Evolutionary conservation across 2,113 vertebrate species (phyloP), one percentile per base, ranked within the genome.

Genomic region (Nycticebus coucang): DNA sequence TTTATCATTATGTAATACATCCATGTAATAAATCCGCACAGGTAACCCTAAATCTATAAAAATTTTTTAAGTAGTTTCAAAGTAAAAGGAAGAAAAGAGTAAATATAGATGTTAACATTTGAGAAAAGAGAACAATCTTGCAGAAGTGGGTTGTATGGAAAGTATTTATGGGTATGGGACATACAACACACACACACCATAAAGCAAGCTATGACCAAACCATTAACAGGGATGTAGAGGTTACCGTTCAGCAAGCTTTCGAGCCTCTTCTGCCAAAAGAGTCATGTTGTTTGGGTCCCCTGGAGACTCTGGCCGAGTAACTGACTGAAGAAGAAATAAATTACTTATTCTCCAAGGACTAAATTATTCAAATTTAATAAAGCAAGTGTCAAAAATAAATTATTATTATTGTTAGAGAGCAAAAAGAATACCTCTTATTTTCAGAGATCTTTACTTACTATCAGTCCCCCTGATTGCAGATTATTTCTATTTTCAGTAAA

Each of bases 261-360:
- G 99, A 0, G 99, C 99, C 96, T 99, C 99, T 98, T 99, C 99
- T 13, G 99, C 99, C 98, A 99, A 97, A 9, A 99, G 95, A 30
- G 99, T 99, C 99, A 99, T 99, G 97, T 99, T 99, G 98, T 99
- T 99, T 0, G 99, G 99, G 33, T 99, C 99, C 72, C 99, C 98
- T 0, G 98, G 95, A n/a, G 98, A 98, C 10, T 98, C 98, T 0
- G 99, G 99, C 9, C 99, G 98, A 89, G 98, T 98, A 97, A 99
- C 98, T 84, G 99, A 99, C 99, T 99, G 95, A 66, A 96, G 93
- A 22, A 37, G 78, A 92, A 95, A 89, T 10, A 92, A 77, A 95
- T n/a, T 26, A 87, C 64, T 75, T 12, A 77, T 30, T 79, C 45
- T 95, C 37, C 95, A 87, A 95, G 64, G 74, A 72, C 35, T 66